Evolutionary conservation across 1,140 invertebrate genomes (phyloP).

Genomic region (Papilio machaon): DNA sequence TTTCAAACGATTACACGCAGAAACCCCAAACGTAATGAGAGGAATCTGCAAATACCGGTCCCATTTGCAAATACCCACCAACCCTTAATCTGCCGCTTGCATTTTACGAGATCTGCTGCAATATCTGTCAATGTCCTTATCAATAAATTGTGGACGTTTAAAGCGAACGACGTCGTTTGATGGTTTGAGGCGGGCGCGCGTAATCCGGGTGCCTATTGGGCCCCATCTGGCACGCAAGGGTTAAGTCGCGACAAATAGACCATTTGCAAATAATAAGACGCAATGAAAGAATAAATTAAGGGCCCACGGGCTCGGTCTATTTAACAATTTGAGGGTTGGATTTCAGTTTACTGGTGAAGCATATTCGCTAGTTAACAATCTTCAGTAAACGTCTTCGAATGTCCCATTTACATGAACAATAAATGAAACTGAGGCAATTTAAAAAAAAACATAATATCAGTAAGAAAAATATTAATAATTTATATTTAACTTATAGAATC

Average conservation of each 20-base stretch:
- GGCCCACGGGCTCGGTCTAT: slow-evolving; percentile 48
- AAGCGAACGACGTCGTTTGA: slow-evolving; percentile 77
- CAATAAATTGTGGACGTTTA: slow-evolving; percentile 80
- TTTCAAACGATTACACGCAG: slow-evolving; percentile 56
- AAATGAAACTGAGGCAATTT: too few species aligned
- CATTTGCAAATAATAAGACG: slow-evolving; percentile 82
- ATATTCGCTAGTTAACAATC: slow-evolving; percentile 11
- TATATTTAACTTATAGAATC: not conserved
- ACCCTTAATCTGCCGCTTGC: slow-evolving; percentile 78
- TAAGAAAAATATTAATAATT: not conserved
- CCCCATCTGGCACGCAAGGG: slow-evolving; percentile 79
- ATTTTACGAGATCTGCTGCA: slow-evolving; percentile 76
- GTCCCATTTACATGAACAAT: not conserved
- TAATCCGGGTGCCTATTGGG: slow-evolving; percentile 71
- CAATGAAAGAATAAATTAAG: slow-evolving; percentile 81
- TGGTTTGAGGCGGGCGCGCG: slow-evolving; percentile 68
- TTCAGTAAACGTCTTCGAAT: not conserved
- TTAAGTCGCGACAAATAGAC: slow-evolving; percentile 82
- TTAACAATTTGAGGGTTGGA: slow-evolving; percentile 45
- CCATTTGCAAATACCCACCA: slow-evolving; percentile 73
- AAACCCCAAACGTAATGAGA: slow-evolving; percentile 67
- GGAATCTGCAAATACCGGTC: slow-evolving; percentile 65
- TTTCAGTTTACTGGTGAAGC: slow-evolving; percentile 29
- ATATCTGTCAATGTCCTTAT: slow-evolving; percentile 82
- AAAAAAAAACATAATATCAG: too few species aligned